A percentile compares a stretch with the other conserved stretches of the same genome.
These are phyloP conservation scores for Tapera naevia DNA, from an alignment of 2,797 vertebrate species.

Conservation along the genomic window DNA sequence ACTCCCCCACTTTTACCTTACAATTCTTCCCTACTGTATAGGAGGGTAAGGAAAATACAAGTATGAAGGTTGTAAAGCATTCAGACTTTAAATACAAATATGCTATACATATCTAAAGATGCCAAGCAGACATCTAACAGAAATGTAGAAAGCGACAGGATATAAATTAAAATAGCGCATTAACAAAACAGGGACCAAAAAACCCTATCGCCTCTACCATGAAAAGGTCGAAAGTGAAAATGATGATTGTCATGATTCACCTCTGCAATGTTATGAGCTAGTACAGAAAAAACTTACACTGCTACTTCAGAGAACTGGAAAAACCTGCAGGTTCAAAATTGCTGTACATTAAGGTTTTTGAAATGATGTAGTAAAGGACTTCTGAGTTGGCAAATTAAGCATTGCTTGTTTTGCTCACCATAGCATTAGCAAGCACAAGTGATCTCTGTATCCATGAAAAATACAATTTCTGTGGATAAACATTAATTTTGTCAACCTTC, in stretches of 20 bases:
- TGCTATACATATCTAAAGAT: neutral
- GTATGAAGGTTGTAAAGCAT: neutral
- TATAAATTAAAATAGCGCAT: neutral
- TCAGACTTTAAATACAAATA: neutral
- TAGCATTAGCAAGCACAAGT: neutral
- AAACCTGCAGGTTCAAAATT: slow-evolving; percentile 2
- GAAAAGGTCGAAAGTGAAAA: neutral
- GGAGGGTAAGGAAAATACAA: neutral
- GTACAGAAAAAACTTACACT: neutral
- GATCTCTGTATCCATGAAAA: neutral
- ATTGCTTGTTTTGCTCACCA: neutral
- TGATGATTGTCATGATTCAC: neutral
- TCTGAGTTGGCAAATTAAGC: neutral
- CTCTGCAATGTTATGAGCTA: neutral
- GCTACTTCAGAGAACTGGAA: neutral
- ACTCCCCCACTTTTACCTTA: neutral
- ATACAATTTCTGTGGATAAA: neutral
- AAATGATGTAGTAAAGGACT: neutral
- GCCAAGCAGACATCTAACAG: neutral
- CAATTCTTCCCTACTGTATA: neutral
- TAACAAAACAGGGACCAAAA: neutral
- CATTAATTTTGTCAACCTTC: neutral
- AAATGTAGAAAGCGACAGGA: neutral
- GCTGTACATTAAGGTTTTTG: neutral
- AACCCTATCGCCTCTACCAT: neutral